Conservation (phyloP, 2,888 invertebrate species). For the Glyphotaelius pellucidus region DNA sequence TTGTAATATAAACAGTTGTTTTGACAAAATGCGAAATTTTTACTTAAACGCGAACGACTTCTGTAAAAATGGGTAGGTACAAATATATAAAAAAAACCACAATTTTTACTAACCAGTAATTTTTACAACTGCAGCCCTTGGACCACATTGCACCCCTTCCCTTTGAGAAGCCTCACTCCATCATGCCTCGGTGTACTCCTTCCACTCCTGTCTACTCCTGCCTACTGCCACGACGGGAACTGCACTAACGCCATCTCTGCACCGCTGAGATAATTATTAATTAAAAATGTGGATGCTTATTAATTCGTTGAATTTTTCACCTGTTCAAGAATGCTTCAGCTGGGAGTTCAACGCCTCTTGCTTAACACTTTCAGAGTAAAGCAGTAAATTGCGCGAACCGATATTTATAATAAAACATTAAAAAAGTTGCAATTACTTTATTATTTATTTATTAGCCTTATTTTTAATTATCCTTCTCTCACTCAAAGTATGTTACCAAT, state of each 20-base stretch:
- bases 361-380: background rate
- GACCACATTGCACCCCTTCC: background rate
- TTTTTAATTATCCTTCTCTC: too few species aligned
- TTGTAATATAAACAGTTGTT: too few species aligned
- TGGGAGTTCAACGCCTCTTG: conserved; percentile 10
- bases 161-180: background rate
- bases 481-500: too few species aligned
- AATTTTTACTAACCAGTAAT: too few species aligned
- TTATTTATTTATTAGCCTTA: too few species aligned
- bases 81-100: too few species aligned
- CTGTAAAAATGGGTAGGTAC: background rate
- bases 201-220: background rate
- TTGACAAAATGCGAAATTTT: too few species aligned
- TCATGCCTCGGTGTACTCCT: background rate
- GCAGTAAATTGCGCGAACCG: background rate
- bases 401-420: too few species aligned
- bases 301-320: conserved; percentile 54
- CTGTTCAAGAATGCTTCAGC: conserved; percentile 18
- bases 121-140: background rate
- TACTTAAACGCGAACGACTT: too few species aligned
- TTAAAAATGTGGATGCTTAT: conserved; percentile 58
- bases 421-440: too few species aligned
- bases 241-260: conserved; percentile 36
- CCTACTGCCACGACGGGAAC: conserved; percentile 17
- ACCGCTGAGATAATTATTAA: conserved; percentile 61